These are phyloP conservation scores for Sakesphorus luctuosus DNA, from an alignment of 2,113 vertebrate species.

Conservation along the genomic window DNA sequence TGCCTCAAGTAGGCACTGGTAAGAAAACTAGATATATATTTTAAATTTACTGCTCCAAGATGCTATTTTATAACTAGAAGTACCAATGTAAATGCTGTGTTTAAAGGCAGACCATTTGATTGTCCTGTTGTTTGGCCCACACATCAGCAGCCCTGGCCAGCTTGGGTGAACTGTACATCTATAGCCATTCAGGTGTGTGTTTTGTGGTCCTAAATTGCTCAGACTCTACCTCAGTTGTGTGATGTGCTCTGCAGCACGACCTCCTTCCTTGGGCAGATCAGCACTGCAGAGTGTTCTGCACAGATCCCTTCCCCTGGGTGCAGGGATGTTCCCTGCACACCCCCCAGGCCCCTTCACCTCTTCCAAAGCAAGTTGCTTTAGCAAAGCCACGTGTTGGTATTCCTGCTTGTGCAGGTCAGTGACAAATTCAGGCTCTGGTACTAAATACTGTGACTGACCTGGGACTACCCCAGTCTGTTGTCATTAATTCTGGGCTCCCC, in stretches of 20 bases:
- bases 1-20: background rate
- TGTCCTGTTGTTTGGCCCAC: background rate
- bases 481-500: background rate
- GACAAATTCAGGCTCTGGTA: background rate
- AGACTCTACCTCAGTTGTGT: constrained; percentile 48
- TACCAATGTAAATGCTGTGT: background rate
- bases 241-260: background rate
- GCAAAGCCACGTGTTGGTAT: background rate
- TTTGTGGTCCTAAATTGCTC: background rate
- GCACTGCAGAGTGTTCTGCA: background rate
- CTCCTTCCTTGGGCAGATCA: background rate
- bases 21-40: background rate
- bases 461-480: background rate
- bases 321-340: background rate
- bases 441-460: background rate
- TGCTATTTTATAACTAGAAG: background rate
- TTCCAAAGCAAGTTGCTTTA: background rate
- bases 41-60: background rate
- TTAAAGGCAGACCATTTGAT: background rate
- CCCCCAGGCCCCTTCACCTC: background rate
- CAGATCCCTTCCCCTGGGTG: background rate
- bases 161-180: background rate
- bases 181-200: background rate
- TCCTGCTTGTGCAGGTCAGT: background rate
- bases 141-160: background rate